Evolutionary conservation across 2,797 vertebrate genomes (phyloP), one percentile per base, ranked within the genome.

Genomic region (Podarcis lilfordi): DNA sequence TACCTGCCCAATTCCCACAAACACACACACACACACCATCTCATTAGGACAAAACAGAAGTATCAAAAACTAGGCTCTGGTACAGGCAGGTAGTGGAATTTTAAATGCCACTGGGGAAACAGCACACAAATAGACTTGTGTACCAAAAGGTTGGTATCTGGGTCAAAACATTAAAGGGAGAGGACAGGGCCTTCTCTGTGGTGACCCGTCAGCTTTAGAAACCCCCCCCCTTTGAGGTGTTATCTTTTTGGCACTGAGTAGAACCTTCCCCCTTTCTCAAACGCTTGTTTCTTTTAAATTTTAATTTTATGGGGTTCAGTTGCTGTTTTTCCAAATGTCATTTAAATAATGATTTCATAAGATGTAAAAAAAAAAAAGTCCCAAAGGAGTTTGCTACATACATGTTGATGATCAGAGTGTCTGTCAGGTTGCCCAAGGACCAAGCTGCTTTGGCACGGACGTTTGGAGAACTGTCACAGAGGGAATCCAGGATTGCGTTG

Each of bases 381-480:
- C 43, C 32, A 43, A 3, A 55, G 2, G 0, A 0, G 1, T 37
- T 64, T 82, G 82, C 0, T 75, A 96, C 98, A 86, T 95, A 99
- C 99, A 98, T 99, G 95, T 99, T 99, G 93, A 98, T 96, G 84
- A 98, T 98, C 37, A 99, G 97, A 0, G 98, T 98, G 93, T 99
- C 99, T 0, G 99, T 99, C 71, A 99, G 97, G 94, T 99, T 99
- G 92, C 98, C 99, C 55, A 99, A 96, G 25, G 99, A 99, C 99
- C 99, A 99, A 27, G 98, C 98, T 55, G 99, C 99, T 93, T 99
- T 99, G 92, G 98, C 98, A 10, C 99, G 98, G 84, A 99, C 98
- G 0, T 98, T 99, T 5, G 97, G 96, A 84, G 98, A 98, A 66
- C 97, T 97, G 95, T 99, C 98, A 0, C 98, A 97, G 50, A 99